Base-by-base conservation (phyloP, 2,797 vertebrate genomes). In the Bryconaethiops microstoma region DNA sequence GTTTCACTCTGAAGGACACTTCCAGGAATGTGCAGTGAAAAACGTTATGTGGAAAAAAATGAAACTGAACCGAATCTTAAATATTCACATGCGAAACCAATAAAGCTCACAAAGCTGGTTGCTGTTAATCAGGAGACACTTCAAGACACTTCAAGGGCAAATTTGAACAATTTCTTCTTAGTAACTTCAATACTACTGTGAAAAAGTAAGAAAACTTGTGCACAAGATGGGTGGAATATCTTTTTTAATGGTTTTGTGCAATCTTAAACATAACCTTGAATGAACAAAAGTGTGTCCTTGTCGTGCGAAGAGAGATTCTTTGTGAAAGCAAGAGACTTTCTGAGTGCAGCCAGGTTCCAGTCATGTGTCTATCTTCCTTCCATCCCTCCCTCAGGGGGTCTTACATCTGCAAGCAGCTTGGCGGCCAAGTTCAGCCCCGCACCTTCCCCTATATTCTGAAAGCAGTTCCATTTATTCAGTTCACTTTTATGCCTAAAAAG, bases 321-420 rank as follows among this genome's bases (percentile, higher is more conserved):
- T 7, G 9, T 71, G 8, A 71, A 71, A 29, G 69, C 23, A 29
- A 4, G 14, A 0, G 25, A 17, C 69, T 54, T 52, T 71, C 48
- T 71, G 25, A 52, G 6, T 35, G 14, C 23, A 29, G 0, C 45
- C 23, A 9, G 5, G 5, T 71, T 71, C 25, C 14, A 54, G 42
- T 71, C 23, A 29, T 71, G 21, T 71, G 23, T 35, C 21, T 54
- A 54, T 54, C 29, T 73, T 73, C 17, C 69, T 3, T 69, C 67
- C 40, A 21, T 69, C 21, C n/a, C 12, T 14, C n/a, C 2, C 21
- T 35, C 42, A 42, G 45, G 40, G 40, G 48, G 67, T 48, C n/a
- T 69, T 69, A 6, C 42, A 9, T 69, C 42, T 21, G 12, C 19
- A 14, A n/a, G 40, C 40, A 23, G 19, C 67, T 48, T 21, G 17